Evolutionary conservation across 2,797 vertebrate species (phyloP).

Genomic region (Anabacerthia variegaticeps): DNA sequence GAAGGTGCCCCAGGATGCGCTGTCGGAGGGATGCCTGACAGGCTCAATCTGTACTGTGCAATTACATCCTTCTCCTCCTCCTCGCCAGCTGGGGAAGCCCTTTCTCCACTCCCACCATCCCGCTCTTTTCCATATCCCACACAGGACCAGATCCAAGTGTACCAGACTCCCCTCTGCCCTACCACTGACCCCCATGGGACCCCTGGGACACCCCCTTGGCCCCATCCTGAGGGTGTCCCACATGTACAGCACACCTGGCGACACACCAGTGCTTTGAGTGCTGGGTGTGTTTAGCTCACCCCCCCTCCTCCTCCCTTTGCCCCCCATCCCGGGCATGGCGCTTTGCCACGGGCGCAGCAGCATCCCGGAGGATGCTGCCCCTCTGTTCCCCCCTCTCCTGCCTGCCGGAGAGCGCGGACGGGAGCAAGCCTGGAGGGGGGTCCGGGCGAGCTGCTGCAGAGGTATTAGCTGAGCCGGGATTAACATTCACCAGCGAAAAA

Average conservation of each 20-base stretch:
- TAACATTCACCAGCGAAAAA: slow-evolving; percentile 22
- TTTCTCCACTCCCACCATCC: neutral
- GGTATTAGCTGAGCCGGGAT: slow-evolving; percentile 26
- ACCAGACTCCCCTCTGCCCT: neutral
- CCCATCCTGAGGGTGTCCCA: neutral
- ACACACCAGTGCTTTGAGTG: neutral
- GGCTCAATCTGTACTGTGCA: neutral
- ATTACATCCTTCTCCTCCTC: slow-evolving; percentile 14
- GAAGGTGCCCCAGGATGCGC: neutral
- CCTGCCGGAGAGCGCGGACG: rapidly evolving
- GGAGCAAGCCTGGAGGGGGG: neutral
- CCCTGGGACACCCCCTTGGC: neutral
- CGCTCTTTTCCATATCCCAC: neutral
- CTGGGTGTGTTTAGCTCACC: neutral
- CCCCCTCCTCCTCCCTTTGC: neutral
- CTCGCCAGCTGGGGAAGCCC: slow-evolving; percentile 45
- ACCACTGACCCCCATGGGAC: neutral
- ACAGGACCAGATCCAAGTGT: rapidly evolving
- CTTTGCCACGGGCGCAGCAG: neutral
- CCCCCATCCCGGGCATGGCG: rapidly evolving
- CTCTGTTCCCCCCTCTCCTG: neutral
- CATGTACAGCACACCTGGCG: no score
- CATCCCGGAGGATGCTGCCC: neutral
- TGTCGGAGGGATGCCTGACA: slow-evolving; percentile 2
- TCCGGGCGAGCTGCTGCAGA: neutral